phyloP scores from a whole-genome alignment of 2,113 vertebrate species.

The Chloropsis hardwickii region DNA sequence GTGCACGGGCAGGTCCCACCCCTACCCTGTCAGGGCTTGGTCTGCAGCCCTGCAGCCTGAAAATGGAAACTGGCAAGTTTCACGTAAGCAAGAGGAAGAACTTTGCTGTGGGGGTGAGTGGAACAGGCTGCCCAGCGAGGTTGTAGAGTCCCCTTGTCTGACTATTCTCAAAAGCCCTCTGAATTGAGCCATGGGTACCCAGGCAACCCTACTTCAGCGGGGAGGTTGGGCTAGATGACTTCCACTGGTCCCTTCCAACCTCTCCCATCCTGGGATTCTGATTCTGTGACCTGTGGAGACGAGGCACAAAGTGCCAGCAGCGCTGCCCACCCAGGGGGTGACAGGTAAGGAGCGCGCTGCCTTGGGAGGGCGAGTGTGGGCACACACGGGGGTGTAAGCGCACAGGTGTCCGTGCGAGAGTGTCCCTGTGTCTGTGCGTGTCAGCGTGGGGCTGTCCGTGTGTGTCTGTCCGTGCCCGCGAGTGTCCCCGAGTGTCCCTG shows the following conservation, averaged over 20 bases:
- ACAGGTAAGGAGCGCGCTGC: neutral
- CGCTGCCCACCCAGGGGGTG: neutral
- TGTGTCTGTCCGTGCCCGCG: no score
- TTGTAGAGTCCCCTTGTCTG: neutral
- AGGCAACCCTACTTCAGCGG: fast-evolving
- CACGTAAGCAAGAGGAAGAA: neutral
- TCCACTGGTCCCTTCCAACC: neutral
- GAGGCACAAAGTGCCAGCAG: neutral
- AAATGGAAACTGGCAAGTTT: neutral
- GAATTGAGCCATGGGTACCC: neutral
- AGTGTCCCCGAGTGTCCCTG: neutral
- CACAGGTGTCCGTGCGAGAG: neutral
- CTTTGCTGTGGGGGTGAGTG: neutral
- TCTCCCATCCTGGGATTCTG: neutral
- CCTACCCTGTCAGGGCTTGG: neutral
- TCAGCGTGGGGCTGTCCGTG: neutral
- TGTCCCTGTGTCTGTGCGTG: neutral
- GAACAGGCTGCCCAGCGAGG: neutral
- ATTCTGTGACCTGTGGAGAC: neutral
- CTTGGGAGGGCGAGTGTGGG: fast-evolving
- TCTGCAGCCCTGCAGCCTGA: neutral
- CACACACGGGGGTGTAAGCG: fast-evolving
- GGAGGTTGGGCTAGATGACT: neutral
- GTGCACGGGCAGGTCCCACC: fast-evolving
- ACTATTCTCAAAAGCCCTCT: neutral